Conservation (phyloP, 2,797 vertebrate species). For the Micromesistius poutassou region DNA sequence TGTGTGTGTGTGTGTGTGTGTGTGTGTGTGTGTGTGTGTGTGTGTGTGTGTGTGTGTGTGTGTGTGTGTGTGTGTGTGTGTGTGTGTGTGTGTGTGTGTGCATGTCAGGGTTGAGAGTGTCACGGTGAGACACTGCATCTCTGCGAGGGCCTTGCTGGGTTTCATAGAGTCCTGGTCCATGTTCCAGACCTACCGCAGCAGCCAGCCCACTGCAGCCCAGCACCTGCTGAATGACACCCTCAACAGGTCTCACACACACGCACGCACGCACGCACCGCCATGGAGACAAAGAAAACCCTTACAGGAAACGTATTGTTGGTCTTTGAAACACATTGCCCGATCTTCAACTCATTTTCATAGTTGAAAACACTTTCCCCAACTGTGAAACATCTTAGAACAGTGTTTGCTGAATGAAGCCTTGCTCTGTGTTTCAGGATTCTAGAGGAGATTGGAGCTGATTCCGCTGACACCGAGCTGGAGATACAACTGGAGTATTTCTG, state of each 20-base stretch:
- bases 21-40: no score
- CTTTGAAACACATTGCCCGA: background rate
- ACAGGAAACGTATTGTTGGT: background rate
- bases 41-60: slow-evolving; percentile 2
- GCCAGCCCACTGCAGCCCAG: slow-evolving; percentile 48
- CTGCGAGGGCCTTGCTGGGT: slow-evolving; percentile 52
- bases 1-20: no score
- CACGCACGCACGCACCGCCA: background rate
- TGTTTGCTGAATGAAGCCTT: background rate
- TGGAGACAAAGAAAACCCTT: background rate
- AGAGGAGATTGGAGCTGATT: slow-evolving; percentile 64
- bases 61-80: slow-evolving; percentile 5
- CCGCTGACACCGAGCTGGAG: slow-evolving; percentile 58
- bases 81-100: slow-evolving; percentile 7
- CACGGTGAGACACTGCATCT: slow-evolving; percentile 29
- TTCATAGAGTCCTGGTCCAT: slow-evolving; percentile 63
- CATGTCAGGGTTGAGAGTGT: slow-evolving; percentile 56
- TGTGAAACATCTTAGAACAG: background rate
- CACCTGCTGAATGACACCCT: slow-evolving; percentile 51
- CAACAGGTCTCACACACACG: slow-evolving; percentile 48
- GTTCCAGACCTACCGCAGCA: slow-evolving; percentile 58
- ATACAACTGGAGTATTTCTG: slow-evolving; percentile 56
- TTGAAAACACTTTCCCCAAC: background rate
- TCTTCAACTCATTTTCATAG: background rate
- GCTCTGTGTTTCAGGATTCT: slow-evolving; percentile 53